Evolutionary conservation across 2,888 invertebrate genomes (phyloP).

Genomic region (Eupithecia tripunctaria): DNA sequence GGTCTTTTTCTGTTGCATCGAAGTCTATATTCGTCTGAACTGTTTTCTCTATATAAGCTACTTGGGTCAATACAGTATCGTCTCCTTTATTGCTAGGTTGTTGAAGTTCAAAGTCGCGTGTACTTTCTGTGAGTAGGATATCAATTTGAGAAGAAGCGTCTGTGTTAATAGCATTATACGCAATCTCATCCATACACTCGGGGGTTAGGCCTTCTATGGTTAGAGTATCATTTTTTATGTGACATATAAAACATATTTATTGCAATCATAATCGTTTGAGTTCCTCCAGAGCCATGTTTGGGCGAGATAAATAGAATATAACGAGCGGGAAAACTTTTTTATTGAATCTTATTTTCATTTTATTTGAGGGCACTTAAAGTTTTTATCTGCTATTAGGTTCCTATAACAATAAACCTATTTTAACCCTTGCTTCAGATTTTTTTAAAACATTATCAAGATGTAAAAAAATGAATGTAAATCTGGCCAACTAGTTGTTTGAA

Average conservation of each 20-base stretch:
- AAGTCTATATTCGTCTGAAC: conserved; percentile 54
- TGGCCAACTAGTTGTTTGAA: not conserved
- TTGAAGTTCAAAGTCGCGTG: conserved; percentile 59
- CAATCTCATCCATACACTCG: conserved; percentile 85
- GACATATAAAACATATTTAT: conserved; percentile 85
- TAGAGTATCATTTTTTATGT: conserved; percentile 82
- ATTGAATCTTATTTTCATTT: conserved; percentile 54
- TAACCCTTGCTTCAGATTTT: not conserved
- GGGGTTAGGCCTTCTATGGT: conserved; percentile 78
- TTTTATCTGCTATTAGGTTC: conserved; percentile 39
- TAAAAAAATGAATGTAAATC: not conserved
- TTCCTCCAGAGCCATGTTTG: conserved; percentile 76
- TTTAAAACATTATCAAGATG: not conserved
- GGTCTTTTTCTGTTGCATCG: conserved; percentile 46
- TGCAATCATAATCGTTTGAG: conserved; percentile 81
- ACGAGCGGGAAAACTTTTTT: conserved; percentile 59
- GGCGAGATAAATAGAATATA: conserved; percentile 73
- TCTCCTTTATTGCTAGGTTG: conserved; percentile 46
- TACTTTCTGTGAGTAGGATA: conserved; percentile 65
- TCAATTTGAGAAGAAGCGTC: conserved; percentile 85
- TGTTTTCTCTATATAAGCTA: conserved; percentile 53
- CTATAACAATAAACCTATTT: conserved; percentile 12
- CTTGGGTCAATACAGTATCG: conserved; percentile 42
- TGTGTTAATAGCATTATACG: conserved; percentile 85
- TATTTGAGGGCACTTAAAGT: conserved; percentile 40